A percentile compares a stretch with the other conserved stretches of the same genome.
phyloP scores from a whole-genome alignment of 2,797 vertebrate species.

The Cirrhinus mrigala region DNA sequence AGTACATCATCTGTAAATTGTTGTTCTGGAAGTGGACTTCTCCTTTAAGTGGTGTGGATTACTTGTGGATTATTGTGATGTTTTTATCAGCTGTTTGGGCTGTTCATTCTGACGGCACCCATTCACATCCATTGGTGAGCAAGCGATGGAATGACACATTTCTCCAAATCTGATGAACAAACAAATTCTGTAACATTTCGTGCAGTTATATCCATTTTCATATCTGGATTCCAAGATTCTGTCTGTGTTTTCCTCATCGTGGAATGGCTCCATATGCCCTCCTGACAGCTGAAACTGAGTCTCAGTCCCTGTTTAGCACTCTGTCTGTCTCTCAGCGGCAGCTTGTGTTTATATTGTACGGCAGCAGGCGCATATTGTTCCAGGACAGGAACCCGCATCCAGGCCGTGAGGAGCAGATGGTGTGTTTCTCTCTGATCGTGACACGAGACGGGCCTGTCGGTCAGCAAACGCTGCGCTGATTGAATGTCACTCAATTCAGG shows the following conservation, averaged over 20 bases:
- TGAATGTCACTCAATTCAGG: slow-evolving; percentile 11
- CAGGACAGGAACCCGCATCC: background rate
- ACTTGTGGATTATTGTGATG: too few relatives aligned
- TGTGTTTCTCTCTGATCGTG: slow-evolving; percentile 34
- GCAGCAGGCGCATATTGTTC: slow-evolving; percentile 4
- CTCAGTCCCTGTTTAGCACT: background rate
- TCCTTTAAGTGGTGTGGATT: too few relatives aligned
- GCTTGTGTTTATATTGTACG: slow-evolving; percentile 35
- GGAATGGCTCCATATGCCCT: background rate
- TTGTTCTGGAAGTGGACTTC: too few relatives aligned
- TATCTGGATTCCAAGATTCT: too few relatives aligned
- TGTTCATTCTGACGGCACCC: too few relatives aligned
- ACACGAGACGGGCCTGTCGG: slow-evolving; percentile 35
- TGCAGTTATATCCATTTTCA: too few relatives aligned
- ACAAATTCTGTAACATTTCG: too few relatives aligned
- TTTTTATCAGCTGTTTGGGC: too few relatives aligned
- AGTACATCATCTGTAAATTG: too few relatives aligned
- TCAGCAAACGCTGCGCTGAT: slow-evolving; percentile 43
- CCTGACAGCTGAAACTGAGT: background rate
- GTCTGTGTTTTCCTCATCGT: background rate
- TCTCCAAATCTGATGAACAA: too few relatives aligned
- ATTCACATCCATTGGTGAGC: too few relatives aligned
- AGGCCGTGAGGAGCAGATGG: slow-evolving; percentile 44
- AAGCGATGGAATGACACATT: too few relatives aligned
- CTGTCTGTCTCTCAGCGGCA: background rate